Evolutionary conservation across 2,797 vertebrate genomes (phyloP).

Genomic region (Sebastes nivosus): DNA sequence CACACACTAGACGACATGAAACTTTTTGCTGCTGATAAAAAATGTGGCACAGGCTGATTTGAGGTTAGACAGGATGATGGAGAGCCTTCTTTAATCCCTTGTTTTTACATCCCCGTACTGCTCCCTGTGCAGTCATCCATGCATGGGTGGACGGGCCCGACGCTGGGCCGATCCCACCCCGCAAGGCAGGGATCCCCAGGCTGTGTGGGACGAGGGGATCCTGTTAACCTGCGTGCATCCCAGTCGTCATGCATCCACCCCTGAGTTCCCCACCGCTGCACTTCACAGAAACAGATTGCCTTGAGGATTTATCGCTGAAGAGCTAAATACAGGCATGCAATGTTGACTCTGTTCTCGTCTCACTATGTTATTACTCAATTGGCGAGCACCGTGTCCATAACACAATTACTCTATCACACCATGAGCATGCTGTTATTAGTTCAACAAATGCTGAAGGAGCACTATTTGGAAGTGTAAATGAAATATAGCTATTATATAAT

Average conservation of each 20-base stretch:
- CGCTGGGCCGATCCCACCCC: constrained; percentile 41
- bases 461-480: constrained; percentile 24
- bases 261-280: constrained; percentile 60
- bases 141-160: constrained; percentile 63
- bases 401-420: constrained; percentile 44
- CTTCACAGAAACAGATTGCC: constrained; percentile 48
- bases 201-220: constrained; percentile 46
- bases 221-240: constrained; percentile 60
- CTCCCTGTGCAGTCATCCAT: constrained; percentile 76
- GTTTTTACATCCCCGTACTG: constrained; percentile 65
- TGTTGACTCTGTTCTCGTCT: constrained; percentile 55
- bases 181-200: constrained; percentile 64
- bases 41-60: constrained; percentile 56
- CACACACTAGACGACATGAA: constrained; percentile 28
- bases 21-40: constrained; percentile 47
- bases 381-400: constrained; percentile 36
- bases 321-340: constrained; percentile 69
- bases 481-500: constrained; percentile 35
- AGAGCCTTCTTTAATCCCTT: constrained; percentile 68
- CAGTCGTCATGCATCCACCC: constrained; percentile 35
- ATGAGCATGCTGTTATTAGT: constrained; percentile 29
- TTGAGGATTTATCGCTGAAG: constrained; percentile 53
- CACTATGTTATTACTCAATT: constrained; percentile 58
- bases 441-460: constrained; percentile 22
- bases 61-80: constrained; percentile 60